A percentile compares a stretch with the other conserved stretches of the same genome.
phyloP scores from a whole-genome alignment of 2,888 invertebrate genomes.

The Thera obeliscata region DNA sequence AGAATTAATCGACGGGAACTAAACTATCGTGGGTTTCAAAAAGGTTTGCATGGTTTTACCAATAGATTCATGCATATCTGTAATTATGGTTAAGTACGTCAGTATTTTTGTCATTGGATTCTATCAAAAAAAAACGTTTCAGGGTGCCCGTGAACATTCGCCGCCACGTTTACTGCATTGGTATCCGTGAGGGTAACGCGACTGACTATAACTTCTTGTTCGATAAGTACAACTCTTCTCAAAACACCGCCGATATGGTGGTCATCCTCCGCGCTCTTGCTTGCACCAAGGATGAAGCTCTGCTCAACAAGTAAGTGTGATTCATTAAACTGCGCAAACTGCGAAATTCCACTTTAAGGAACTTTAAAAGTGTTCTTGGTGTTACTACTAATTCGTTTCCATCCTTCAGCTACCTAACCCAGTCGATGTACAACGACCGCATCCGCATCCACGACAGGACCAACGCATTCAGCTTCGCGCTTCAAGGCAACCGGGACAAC shows the following conservation, averaged over 20 bases:
- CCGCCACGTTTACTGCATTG: constrained; percentile 86
- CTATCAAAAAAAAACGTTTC: constrained; percentile 4
- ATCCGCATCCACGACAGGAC: constrained; percentile 79
- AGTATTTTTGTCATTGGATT: not conserved
- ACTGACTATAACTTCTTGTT: constrained; percentile 87
- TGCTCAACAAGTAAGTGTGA: constrained; percentile 60
- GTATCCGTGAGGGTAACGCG: constrained; percentile 82
- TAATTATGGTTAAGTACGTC: too few relatives aligned
- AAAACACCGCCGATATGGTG: constrained; percentile 86
- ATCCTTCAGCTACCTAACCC: constrained; percentile 76
- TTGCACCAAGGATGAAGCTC: constrained; percentile 62
- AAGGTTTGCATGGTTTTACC: too few relatives aligned
- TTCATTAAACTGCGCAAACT: not conserved
- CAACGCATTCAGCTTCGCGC: constrained; percentile 76
- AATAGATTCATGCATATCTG: too few relatives aligned
- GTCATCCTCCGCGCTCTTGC: constrained; percentile 81
- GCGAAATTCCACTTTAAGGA: not conserved
- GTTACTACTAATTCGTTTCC: not conserved
- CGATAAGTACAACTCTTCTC: constrained; percentile 81
- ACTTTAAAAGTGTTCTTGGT: not conserved
- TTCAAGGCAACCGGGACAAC: constrained; percentile 83
- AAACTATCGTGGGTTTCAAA: too few relatives aligned
- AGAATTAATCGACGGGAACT: too few relatives aligned
- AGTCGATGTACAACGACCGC: constrained; percentile 69
- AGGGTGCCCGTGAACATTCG: constrained; percentile 86